Evolutionary conservation across 2,888 invertebrate genomes (phyloP).

Genomic region (Thyatira batis): DNA sequence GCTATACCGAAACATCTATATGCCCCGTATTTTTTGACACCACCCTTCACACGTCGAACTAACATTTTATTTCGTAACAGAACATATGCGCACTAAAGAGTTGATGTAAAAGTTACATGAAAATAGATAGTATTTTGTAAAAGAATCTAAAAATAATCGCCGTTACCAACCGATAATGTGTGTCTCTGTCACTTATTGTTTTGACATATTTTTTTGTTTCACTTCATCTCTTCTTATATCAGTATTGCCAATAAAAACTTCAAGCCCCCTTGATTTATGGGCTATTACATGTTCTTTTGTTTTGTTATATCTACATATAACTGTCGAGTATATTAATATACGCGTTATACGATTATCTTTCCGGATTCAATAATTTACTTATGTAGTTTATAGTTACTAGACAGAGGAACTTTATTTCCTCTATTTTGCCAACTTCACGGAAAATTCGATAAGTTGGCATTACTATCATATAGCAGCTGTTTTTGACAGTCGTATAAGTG

Average conservation of each 20-base stretch:
- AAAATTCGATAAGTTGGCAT: background rate
- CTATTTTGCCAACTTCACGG: background rate
- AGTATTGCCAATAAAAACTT: conserved; percentile 4
- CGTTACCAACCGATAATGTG: conserved; percentile 16
- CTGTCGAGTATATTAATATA: no score
- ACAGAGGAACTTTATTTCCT: no score
- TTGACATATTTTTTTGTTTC: conserved; percentile 10
- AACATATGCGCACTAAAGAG: conserved; percentile 21
- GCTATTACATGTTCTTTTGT: no score
- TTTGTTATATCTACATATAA: no score
- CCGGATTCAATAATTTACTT: no score
- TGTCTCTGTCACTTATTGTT: conserved; percentile 12
- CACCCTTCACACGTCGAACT: conserved; percentile 35
- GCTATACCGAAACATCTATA: conserved; percentile 30
- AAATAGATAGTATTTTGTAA: conserved; percentile 25
- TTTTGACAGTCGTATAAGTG: background rate
- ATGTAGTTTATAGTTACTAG: no score
- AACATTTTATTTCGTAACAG: conserved; percentile 40
- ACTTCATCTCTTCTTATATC: no score
- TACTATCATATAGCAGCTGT: background rate
- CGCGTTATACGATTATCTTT: no score
- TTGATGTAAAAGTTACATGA: conserved; percentile 10
- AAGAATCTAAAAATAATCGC: conserved; percentile 33
- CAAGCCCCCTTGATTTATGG: no score
- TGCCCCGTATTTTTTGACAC: conserved; percentile 14